Base-by-base conservation (phyloP, 2,888 invertebrate species). In the Hydroisotoma schaefferi region DNA sequence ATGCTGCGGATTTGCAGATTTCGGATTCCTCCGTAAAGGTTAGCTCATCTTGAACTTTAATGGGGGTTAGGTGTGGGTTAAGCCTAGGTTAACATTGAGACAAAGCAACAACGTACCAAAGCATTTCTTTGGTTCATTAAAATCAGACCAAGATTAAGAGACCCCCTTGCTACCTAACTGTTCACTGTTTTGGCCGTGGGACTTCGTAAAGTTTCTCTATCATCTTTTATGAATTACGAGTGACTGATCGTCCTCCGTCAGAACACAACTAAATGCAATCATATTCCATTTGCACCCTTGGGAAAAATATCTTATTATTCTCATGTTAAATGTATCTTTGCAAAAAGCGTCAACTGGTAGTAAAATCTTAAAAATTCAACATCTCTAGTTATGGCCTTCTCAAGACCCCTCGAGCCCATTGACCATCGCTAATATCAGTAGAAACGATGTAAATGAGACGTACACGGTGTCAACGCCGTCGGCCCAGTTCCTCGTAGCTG, bases 1-100 rank as follows among this genome's bases (percentile, higher is more conserved):
- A 67, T 55, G 47, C 67, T 2, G 53, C 54, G 2, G 53, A 46
- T 25, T 15, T 67, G 3, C 23, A 48, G 27, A 56, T 53, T 15
- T 18, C 22, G 12, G 8, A 26, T 4, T 3, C 15, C 2, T 20
- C 53, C 8, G 40, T 53, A 3, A 22, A 37, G 53, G 53, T 53
- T 10, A 5, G 40, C 22, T 43, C 6, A 15, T 15, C 33, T 15
- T n/a, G n/a, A n/a, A n/a, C n/a, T n/a, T n/a, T n/a, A n/a, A n/a
- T n/a, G n/a, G n/a, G n/a, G n/a, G n/a, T n/a, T n/a, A n/a, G n/a
- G n/a, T n/a, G n/a, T n/a, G n/a, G n/a, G n/a, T n/a, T n/a, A n/a
- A n/a, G n/a, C n/a, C n/a, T n/a, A n/a, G n/a, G n/a, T n/a, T n/a
- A n/a, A n/a, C n/a, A n/a, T n/a, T n/a, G n/a, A n/a, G n/a, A n/a